phyloP scores from a whole-genome alignment of 2,888 invertebrate species.

The Xanthorhoe designata region DNA sequence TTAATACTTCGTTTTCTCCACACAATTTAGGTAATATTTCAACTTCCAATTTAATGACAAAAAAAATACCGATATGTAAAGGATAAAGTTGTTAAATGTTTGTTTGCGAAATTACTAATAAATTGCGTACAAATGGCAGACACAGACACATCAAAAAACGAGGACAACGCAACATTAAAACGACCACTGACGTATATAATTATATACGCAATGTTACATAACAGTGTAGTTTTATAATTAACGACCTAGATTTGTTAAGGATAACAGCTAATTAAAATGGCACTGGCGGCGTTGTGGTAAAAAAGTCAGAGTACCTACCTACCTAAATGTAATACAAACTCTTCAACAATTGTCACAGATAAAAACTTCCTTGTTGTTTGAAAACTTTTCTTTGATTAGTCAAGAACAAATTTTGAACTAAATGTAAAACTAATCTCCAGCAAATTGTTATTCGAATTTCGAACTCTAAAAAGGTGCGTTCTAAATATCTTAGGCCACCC shows the following conservation, averaged over 20 bases:
- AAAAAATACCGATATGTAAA: background rate
- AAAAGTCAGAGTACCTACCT: no score
- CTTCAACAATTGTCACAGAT: no score
- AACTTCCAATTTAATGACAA: background rate
- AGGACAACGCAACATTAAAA: background rate
- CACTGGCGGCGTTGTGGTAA: background rate
- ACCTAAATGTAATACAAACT: no score
- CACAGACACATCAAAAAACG: background rate
- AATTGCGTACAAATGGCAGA: background rate
- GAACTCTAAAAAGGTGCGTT: conserved; percentile 27
- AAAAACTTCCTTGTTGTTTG: no score
- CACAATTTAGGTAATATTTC: background rate
- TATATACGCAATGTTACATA: background rate
- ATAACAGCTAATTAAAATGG: background rate
- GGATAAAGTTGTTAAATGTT: no score
- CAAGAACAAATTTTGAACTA: no score
- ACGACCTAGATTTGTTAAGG: background rate
- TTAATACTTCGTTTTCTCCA: conserved; percentile 15
- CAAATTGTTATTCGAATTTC: conserved; percentile 14
- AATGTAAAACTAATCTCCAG: background rate
- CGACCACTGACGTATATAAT: background rate
- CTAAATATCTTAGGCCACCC: conserved; percentile 29
- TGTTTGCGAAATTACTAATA: background rate
- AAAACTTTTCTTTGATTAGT: no score
- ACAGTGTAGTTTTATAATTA: background rate